phyloP scores from a whole-genome alignment of 2,888 invertebrate species.

The Lochmaea crataegi region DNA sequence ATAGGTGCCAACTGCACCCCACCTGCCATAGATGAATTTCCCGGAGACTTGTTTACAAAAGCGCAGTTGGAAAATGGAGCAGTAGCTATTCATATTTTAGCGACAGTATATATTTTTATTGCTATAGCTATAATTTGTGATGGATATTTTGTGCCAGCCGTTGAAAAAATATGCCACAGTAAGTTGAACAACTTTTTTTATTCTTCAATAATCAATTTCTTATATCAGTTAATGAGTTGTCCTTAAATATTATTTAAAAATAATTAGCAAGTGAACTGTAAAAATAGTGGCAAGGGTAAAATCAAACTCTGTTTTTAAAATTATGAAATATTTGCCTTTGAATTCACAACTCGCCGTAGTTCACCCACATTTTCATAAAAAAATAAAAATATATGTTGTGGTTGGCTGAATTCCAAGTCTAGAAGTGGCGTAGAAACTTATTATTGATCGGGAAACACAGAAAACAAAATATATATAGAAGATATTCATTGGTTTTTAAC shows the following conservation, averaged over 20 bases:
- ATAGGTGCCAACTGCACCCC: constrained; percentile 27
- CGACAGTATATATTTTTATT: constrained; percentile 22
- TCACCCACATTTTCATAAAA: constrained; percentile 4
- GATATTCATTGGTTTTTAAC: not conserved
- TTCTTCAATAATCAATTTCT: too few species aligned
- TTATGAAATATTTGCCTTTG: not conserved
- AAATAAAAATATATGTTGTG: not conserved
- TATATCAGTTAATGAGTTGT: too few species aligned
- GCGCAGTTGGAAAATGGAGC: constrained; percentile 26
- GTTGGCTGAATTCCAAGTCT: not conserved
- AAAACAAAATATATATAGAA: not conserved
- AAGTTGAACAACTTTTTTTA: not conserved
- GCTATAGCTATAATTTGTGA: constrained; percentile 31
- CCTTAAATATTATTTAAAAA: not conserved
- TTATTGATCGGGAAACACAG: not conserved
- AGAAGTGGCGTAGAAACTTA: not conserved
- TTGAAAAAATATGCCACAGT: constrained; percentile 32
- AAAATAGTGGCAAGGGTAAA: not conserved
- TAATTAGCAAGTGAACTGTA: not conserved
- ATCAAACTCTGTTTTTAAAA: not conserved
- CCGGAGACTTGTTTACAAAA: constrained; percentile 19
- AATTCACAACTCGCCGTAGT: not conserved
- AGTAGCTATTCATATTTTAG: constrained; percentile 19
- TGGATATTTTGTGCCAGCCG: constrained; percentile 28
- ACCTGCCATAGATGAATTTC: constrained; percentile 25